Conservation (phyloP, 2,797 vertebrate species). For the Enteromius paludinosus region DNA sequence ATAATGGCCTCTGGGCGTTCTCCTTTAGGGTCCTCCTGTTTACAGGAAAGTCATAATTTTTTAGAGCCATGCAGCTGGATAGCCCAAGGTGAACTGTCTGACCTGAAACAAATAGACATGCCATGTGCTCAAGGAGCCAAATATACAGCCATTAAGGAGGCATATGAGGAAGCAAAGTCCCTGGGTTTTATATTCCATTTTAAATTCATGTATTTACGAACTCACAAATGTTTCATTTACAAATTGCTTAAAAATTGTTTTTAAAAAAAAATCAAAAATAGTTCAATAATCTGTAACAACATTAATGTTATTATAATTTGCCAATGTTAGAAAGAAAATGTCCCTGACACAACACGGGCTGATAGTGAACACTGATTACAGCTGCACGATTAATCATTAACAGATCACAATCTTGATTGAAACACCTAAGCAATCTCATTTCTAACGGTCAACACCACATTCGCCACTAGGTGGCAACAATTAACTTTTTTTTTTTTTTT, state of each 20-base stretch:
- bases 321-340: background rate
- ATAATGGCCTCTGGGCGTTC: background rate
- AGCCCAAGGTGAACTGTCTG: slow-evolving; percentile 34
- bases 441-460: no score
- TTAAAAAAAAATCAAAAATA: no score
- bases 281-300: background rate
- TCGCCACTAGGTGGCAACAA: no score
- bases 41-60: slow-evolving; percentile 28
- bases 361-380: background rate
- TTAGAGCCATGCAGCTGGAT: slow-evolving; percentile 18
- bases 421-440: no score
- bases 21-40: slow-evolving; percentile 29
- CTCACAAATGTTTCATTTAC: background rate
- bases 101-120: slow-evolving; percentile 28
- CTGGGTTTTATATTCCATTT: background rate
- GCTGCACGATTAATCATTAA: no score
- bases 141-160: slow-evolving; percentile 10
- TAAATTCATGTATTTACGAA: background rate
- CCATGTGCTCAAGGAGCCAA: slow-evolving; percentile 14
- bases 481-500: no score
- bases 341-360: background rate
- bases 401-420: no score
- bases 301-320: background rate
- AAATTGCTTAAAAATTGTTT: background rate
- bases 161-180: background rate